These are phyloP conservation scores for Melanargia galathea DNA, from an alignment of 2,888 invertebrate species.

Conservation along the genomic window DNA sequence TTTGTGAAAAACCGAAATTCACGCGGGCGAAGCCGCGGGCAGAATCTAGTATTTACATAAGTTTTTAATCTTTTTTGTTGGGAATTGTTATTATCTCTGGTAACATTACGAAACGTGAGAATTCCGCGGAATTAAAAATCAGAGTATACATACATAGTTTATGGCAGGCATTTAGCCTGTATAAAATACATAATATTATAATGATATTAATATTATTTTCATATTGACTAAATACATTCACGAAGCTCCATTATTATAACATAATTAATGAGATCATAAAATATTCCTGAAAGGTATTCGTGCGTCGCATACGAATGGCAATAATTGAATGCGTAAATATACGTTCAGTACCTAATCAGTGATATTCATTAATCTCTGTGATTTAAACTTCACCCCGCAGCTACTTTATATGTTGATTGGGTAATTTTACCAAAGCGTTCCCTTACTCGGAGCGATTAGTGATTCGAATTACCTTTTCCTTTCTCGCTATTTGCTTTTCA, in stretches of 20 bases:
- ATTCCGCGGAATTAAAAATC: too few relatives aligned
- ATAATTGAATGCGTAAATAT: conserved; percentile 50
- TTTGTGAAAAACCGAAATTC: too few relatives aligned
- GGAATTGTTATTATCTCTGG: too few relatives aligned
- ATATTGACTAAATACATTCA: neutral
- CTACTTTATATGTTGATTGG: conserved; percentile 73
- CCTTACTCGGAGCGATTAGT: conserved; percentile 54
- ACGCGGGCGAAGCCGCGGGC: too few relatives aligned
- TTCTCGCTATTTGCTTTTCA: conserved; percentile 29
- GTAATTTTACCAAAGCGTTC: conserved; percentile 63
- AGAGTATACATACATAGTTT: too few relatives aligned
- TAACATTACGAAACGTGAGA: too few relatives aligned
- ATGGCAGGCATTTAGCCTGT: too few relatives aligned
- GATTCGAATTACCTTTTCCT: conserved; percentile 47
- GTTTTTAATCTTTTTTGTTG: too few relatives aligned
- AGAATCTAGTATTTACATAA: too few relatives aligned
- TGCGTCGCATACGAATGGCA: conserved; percentile 20
- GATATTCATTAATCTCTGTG: conserved; percentile 64
- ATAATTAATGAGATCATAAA: neutral
- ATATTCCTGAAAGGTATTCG: conserved; percentile 1
- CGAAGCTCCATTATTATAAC: neutral
- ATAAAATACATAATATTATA: neutral
- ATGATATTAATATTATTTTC: too few relatives aligned
- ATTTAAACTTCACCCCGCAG: conserved; percentile 61
- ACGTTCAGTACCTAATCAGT: conserved; percentile 59